Evolutionary conservation across 1,140 invertebrate genomes (phyloP).

Genomic region (Odontomachus brunneus): DNA sequence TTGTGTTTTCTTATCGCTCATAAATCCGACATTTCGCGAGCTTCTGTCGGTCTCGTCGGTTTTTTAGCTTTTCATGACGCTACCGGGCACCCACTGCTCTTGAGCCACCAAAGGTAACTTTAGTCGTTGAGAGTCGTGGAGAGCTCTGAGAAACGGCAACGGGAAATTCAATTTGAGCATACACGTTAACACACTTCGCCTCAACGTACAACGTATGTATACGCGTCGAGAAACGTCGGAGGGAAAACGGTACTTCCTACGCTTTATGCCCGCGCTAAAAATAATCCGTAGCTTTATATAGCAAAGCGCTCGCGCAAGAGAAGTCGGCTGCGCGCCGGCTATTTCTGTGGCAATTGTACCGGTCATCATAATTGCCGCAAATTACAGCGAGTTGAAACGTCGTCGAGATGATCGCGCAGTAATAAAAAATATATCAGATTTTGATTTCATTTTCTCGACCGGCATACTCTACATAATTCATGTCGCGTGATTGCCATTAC

Average conservation of each 20-base stretch:
- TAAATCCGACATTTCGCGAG: too few species aligned
- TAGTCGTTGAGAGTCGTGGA: too few species aligned
- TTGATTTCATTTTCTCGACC: neutral
- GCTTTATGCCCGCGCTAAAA: neutral
- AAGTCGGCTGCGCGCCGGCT: neutral
- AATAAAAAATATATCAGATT: slow-evolving; percentile 13
- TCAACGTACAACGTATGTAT: neutral
- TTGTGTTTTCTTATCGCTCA: too few species aligned
- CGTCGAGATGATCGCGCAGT: neutral
- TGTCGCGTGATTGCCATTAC: neutral
- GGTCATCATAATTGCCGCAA: too few species aligned
- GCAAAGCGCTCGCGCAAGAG: slow-evolving; percentile 1
- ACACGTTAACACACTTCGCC: too few species aligned
- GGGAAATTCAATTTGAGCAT: too few species aligned
- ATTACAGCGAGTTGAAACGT: neutral
- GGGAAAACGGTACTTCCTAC: neutral
- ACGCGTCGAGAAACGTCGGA: neutral
- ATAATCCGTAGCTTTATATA: slow-evolving; percentile 16
- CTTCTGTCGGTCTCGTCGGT: too few species aligned
- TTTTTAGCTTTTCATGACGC: too few species aligned
- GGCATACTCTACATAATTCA: neutral
- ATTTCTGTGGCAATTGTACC: neutral
- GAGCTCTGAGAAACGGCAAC: too few species aligned
- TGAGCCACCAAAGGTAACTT: too few species aligned
- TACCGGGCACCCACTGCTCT: too few species aligned